Evolutionary conservation across 2,888 invertebrate genomes (phyloP), one percentile per base, ranked within the genome.

Genomic region (Phrixothrix hirtus): DNA sequence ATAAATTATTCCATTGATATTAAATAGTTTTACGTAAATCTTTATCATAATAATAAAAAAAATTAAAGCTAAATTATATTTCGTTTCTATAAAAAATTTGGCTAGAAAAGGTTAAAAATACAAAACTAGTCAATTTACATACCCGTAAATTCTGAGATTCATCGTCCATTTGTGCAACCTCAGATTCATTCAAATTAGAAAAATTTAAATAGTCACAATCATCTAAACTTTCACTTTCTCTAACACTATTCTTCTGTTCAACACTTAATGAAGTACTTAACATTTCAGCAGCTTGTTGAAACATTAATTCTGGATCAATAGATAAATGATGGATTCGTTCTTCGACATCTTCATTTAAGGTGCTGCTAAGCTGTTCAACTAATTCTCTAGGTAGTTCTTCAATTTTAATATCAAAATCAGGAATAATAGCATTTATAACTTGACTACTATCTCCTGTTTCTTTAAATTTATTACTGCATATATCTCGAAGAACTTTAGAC

Each of bases 331-430:
- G 43, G 10, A 49, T 12, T 26, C 26, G 17, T 9, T 53, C 48
- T 11, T 59, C 41, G 49, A 58, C 49, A 30, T 64, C 59, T 25
- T 64, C 37, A 43, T 67, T 56, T 36, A 75, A 62, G 12, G 68
- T 69, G 36, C 57, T 61, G 16, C 68, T 69, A 10, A 75, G 59
- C 47, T 69, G 63, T 55, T 68, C 65, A 36, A 75, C 73, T 11
- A 74, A 54, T 57, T 72, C 69, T 29, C 58, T 53, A 5, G 75
- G 75, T 34, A 75, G 55, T 44, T 72, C 69, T 56, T 74, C 71
- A 45, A 75, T 63, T 63, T 72, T 68, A 32, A 75, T 70, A 12
- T 70, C 73, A 47, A 75, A 68, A 60, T 75, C 75, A 6, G 75
- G 74, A 41, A 74, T 72, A 29, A 75, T 72, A 0, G 71, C 64